Evolutionary conservation across 1,140 invertebrate species (phyloP).

Genomic region (Gryon sp.): DNA sequence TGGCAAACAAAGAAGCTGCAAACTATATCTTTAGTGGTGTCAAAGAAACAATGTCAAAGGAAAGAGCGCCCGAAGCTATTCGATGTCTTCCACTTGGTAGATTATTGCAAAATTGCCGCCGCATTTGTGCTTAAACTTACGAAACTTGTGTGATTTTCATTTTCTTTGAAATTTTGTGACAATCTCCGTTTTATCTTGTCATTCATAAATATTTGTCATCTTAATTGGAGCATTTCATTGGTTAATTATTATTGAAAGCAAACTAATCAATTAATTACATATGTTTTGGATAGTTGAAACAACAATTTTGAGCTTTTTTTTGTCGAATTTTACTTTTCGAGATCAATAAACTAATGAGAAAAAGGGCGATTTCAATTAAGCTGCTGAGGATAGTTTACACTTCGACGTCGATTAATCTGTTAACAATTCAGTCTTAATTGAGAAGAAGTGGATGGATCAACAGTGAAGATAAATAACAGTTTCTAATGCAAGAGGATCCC

Average conservation of each 20-base stretch:
- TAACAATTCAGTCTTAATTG: constrained; percentile 54
- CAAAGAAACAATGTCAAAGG: constrained; percentile 54
- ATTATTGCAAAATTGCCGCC: constrained; percentile 59
- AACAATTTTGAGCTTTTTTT: no score
- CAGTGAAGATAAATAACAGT: constrained; percentile 43
- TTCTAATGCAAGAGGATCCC: constrained; percentile 7
- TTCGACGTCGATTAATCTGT: constrained; percentile 7
- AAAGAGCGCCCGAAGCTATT: constrained; percentile 39
- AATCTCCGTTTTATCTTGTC: no score
- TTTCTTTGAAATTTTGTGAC: constrained; percentile 13
- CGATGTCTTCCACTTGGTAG: constrained; percentile 52
- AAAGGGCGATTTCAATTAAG: constrained; percentile 28
- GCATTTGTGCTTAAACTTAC: constrained; percentile 50
- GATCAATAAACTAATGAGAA: neutral
- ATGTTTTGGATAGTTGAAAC: no score
- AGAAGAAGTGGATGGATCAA: constrained; percentile 47
- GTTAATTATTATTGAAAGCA: no score
- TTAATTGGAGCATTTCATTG: no score
- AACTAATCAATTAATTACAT: no score
- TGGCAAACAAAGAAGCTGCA: constrained; percentile 47
- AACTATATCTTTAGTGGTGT: constrained; percentile 58
- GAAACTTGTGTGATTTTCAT: constrained; percentile 52
- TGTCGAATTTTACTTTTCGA: neutral
- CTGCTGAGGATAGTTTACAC: constrained; percentile 8
- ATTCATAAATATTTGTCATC: no score